phyloP scores from a whole-genome alignment of 2,113 vertebrate species.

The Melospiza georgiana region DNA sequence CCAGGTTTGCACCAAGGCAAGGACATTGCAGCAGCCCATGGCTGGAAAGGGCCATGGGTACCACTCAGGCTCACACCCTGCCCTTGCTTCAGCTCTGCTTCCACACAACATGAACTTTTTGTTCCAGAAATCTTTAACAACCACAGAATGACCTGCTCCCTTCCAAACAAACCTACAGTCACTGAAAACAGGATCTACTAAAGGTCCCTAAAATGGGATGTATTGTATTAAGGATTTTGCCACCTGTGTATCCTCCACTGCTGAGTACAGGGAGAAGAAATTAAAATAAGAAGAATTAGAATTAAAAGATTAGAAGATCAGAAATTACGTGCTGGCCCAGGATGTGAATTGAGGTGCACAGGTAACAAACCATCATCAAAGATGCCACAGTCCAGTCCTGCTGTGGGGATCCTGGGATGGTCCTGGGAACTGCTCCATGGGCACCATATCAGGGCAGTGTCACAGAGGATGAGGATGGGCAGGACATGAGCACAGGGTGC shows the following conservation, averaged over 20 bases:
- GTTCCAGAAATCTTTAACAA: not conserved
- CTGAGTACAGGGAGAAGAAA: not conserved
- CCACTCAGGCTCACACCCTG: not conserved
- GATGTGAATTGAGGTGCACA: not conserved
- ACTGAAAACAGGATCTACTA: not conserved
- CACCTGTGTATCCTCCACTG: not conserved
- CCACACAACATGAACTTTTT: not conserved
- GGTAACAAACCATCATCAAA: not conserved
- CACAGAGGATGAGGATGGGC: too few relatives aligned
- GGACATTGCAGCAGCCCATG: not conserved
- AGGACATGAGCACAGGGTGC: not conserved
- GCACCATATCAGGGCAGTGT: not conserved
- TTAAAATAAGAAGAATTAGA: too few relatives aligned
- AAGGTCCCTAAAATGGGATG: not conserved
- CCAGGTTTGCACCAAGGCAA: not conserved
- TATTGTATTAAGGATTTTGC: not conserved
- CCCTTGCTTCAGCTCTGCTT: rapidly evolving
- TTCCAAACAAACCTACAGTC: too few relatives aligned
- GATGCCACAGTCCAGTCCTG: not conserved
- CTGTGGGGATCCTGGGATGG: too few relatives aligned
- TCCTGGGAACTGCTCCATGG: not conserved
- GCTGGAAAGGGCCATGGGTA: not conserved
- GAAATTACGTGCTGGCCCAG: not conserved
- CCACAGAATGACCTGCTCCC: not conserved
- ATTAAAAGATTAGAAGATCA: not conserved